Evolutionary conservation across 1,140 invertebrate genomes (phyloP), one percentile per base, ranked within the genome.

Genomic region (Cyrtorhinus lividipennis): DNA sequence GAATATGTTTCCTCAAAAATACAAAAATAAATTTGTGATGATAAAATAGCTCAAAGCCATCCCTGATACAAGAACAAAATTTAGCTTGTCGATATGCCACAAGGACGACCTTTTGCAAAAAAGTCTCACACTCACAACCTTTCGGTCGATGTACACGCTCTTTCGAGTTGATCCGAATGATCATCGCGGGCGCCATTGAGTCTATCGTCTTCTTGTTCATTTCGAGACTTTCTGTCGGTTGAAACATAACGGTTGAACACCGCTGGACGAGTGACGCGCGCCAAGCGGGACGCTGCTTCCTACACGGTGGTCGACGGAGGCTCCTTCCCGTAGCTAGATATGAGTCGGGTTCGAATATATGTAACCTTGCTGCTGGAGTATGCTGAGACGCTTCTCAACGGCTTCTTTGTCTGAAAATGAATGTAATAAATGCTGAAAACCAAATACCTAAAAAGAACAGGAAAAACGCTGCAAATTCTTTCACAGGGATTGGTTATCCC

Each of bases 311-410:
- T 53, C 20, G 48, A 53, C 20, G 5, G 8, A 13, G 48, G 48
- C 48, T 3, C 20, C 20, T 20, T 22, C 48, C 5, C 48, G 8
- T 53, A 53, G 48, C 48, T 58, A 58, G 8, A 58, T 24, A 24
- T 58, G 5, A 2, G 23, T 58, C 3, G 56, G 22, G 80, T 56
- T 84, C 56, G 82, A 79, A 67, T 86, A 87, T 56, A 90, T 87
- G 69, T 83, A 87, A 27, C 89, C 89, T 79, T 91, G 86, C 69
- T 88, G 82, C 72, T 93, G 87, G 61, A 95, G 79, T 66, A 92
- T 84, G 68, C 80, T 87, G 18, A 95, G 77, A 60, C 92, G 80
- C 72, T 89, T 93, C 71, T 95, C 92, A 23, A 95, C 92, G 12
- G 91, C 90, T 71, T 90, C 88, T 77, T 92, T 92, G 77, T 95